Percentiles rank a stretch among this genome's conserved stretches.
phyloP scores from a whole-genome alignment of 2,888 invertebrate genomes.

The Megamerina dolium region DNA sequence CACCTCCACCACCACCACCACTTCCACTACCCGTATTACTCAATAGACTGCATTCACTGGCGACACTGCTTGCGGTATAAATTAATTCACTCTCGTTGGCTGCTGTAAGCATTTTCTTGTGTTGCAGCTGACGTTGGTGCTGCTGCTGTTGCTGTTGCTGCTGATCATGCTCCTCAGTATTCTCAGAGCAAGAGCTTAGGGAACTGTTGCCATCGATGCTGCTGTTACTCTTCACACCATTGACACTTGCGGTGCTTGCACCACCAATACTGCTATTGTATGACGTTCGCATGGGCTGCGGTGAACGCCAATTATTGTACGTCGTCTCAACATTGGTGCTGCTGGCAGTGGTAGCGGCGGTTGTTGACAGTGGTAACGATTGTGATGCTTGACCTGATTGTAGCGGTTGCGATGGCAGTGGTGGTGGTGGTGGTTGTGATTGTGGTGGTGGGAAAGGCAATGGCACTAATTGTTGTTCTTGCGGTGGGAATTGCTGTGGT shows the following conservation, averaged over 20 bases:
- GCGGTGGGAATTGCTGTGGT: conserved; percentile 27
- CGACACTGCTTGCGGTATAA: conserved; percentile 45
- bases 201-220: conserved; percentile 28
- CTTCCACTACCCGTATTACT: conserved; percentile 46
- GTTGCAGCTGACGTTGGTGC: no score
- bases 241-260: background rate
- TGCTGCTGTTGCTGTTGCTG: conserved; percentile 14
- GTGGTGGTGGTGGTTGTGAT: conserved; percentile 18
- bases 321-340: background rate
- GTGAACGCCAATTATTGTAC: conserved; percentile 21
- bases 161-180: conserved; percentile 8
- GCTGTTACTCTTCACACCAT: conserved; percentile 14
- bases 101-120: conserved; percentile 3
- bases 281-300: background rate
- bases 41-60: conserved; percentile 46
- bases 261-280: conserved; percentile 6
- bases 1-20: conserved; percentile 27
- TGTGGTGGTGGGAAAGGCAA: conserved; percentile 19
- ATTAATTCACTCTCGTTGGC: conserved; percentile 39
- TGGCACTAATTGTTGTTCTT: conserved; percentile 18
- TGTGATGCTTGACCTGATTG: conserved; percentile 15
- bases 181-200: conserved; percentile 23
- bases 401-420: conserved; percentile 17
- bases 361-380: conserved; percentile 17
- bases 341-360: conserved; percentile 7